Evolutionary conservation across 2,113 vertebrate species (phyloP).

Genomic region (Acrocephalus arundinaceus): DNA sequence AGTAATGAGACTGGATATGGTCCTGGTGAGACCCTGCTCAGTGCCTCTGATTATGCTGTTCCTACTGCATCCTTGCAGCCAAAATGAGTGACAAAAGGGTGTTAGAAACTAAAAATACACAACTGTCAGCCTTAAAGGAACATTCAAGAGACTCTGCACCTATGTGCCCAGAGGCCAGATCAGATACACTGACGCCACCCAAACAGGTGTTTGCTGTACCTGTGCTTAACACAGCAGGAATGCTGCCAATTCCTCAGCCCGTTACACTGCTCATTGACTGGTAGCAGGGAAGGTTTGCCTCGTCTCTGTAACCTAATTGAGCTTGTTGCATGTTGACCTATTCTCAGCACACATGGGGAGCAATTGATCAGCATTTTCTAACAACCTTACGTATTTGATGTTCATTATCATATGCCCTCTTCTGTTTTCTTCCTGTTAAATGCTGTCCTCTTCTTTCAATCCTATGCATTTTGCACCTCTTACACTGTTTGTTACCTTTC

Average conservation of each 20-base stretch:
- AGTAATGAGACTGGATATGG: not conserved
- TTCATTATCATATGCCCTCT: not conserved
- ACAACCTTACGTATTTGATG: not conserved
- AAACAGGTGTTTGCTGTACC: not conserved
- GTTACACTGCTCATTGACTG: not conserved
- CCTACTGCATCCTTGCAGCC: not conserved
- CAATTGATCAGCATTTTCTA: not conserved
- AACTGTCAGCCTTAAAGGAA: not conserved
- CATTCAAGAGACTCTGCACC: not conserved
- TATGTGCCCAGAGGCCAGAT: not conserved
- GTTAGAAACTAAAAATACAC: not conserved
- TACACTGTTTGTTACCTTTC: not conserved
- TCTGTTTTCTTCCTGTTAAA: not conserved
- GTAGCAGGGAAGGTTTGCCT: not conserved
- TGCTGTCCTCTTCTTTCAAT: not conserved
- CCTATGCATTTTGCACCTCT: not conserved
- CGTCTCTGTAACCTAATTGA: not conserved
- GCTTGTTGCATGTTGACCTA: not conserved
- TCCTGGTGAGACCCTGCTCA: not conserved
- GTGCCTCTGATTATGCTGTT: not conserved
- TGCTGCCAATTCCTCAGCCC: not conserved
- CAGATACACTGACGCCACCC: not conserved
- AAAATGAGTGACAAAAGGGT: not conserved
- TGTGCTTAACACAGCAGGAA: not conserved
- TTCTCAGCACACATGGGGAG: not conserved